Evolutionary conservation across 2,888 invertebrate genomes (phyloP), one percentile per base, ranked within the genome.

Genomic region (Monopis laevigella): DNA sequence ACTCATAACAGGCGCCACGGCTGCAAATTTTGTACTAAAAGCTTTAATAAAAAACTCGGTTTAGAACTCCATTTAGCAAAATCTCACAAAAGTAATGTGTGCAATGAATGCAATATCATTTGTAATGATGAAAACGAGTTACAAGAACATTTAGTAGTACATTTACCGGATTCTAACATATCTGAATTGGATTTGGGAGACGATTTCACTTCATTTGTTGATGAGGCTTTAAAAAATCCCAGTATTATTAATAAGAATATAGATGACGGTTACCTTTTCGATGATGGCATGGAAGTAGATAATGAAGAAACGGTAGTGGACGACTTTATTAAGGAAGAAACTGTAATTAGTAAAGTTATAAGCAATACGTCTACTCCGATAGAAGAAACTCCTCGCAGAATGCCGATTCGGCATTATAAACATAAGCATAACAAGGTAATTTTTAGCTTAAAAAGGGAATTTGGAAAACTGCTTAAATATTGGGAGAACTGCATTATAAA

Each of bases 21-120:
- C 0, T 82, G 82, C 47, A 44, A 39, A 0, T 51, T 54, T 39
- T 81, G 82, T 45, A 42, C 52, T 0, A 68, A 62, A 28, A 55
- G 65, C 0, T 82, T 62, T 43, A 47, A 55, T 0, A 58, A 53
- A 17, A 32, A 32, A 13, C 14, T 7, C 17, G 32, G 16, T 4
- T 8, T 32, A n/a, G 32, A 32, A 13, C 29, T 50, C 0, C 81
- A 81, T 30, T 40, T 54, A 1, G 53, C 56, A 1, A 68, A 66
- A 47, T 46, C 45, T 0, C 78, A 81, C 46, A 55, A 47, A 2
- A 43, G 59, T 2, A 65, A 53, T 29, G 53, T 55, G 30, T 78
- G 75, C 35, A 53, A 63, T 2, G 21, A 45, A 2, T 75, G 72
- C 38, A 47, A 62, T 0, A 68, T 49, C 40, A 50, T 54, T 0